Evolutionary conservation across 1,140 invertebrate species (phyloP).

Genomic region (Neodiprion fabricii): DNA sequence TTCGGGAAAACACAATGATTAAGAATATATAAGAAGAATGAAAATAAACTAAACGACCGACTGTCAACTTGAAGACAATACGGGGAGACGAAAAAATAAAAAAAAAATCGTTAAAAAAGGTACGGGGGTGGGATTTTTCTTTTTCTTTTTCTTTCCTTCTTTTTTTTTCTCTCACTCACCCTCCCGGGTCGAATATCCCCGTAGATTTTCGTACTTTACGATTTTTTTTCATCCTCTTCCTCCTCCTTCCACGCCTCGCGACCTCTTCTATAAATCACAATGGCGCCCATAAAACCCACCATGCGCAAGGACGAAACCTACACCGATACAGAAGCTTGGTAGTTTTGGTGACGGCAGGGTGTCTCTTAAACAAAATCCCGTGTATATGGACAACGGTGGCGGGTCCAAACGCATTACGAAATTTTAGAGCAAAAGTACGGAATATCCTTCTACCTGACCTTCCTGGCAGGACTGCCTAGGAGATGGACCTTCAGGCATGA

Average conservation of each 20-base stretch:
- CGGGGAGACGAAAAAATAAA: background rate
- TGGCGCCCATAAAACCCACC: slow-evolving; percentile 4
- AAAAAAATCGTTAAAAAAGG: background rate
- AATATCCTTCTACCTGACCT: slow-evolving; percentile 25
- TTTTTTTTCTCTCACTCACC: too few species aligned
- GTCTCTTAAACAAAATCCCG: background rate
- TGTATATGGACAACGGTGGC: slow-evolving; percentile 10
- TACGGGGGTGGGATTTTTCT: too few species aligned
- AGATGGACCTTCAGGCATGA: too few species aligned
- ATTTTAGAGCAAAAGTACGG: slow-evolving; percentile 43
- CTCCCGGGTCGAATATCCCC: too few species aligned
- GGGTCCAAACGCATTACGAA: slow-evolving; percentile 52
- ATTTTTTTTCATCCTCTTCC: background rate
- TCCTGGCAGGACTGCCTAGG: background rate
- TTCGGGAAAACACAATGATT: background rate
- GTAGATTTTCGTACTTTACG: background rate
- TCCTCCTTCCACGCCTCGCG: background rate
- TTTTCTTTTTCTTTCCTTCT: too few species aligned
- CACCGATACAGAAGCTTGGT: background rate
- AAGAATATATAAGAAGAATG: background rate
- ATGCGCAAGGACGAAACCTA: background rate
- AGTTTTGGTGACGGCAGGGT: background rate
- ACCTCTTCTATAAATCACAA: slow-evolving; percentile 1
- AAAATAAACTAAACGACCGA: background rate
- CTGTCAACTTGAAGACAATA: background rate